Conservation (phyloP, 2,113 vertebrate genomes). For the Puffinus mauretanicus region DNA sequence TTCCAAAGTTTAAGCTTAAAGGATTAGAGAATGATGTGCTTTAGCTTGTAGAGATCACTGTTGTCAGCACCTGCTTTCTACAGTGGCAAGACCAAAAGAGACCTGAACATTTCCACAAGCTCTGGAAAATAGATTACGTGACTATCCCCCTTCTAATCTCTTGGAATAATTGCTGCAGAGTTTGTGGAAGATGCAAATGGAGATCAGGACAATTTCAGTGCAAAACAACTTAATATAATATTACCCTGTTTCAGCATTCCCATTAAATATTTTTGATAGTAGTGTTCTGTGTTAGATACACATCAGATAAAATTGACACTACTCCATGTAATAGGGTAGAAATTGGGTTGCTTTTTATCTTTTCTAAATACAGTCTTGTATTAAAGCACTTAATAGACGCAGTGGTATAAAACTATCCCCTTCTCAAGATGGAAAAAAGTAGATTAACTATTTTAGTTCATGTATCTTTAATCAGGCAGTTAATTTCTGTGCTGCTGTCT, state of each 20-base stretch:
- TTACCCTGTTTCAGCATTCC: not conserved
- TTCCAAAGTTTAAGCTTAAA: not conserved
- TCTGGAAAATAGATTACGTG: not conserved
- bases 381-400: not conserved
- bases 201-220: not conserved
- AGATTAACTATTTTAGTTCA: not conserved
- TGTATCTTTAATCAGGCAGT: not conserved
- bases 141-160: not conserved
- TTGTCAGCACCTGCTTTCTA: not conserved
- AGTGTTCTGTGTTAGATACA: not conserved
- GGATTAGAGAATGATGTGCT: not conserved
- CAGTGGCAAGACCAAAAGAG: not conserved
- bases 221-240: not conserved
- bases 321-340: not conserved
- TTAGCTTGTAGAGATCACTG: not conserved
- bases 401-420: not conserved
- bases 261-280: not conserved
- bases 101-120: not conserved
- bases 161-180: not conserved
- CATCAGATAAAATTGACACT: not conserved
- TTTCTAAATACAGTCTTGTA: not conserved
- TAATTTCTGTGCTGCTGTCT: not conserved
- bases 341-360: not conserved
- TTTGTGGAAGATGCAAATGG: not conserved
- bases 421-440: not conserved